Evolutionary conservation across 2,113 vertebrate species (phyloP), one percentile per base, ranked within the genome.

Genomic region (Tylochromis polylepis): DNA sequence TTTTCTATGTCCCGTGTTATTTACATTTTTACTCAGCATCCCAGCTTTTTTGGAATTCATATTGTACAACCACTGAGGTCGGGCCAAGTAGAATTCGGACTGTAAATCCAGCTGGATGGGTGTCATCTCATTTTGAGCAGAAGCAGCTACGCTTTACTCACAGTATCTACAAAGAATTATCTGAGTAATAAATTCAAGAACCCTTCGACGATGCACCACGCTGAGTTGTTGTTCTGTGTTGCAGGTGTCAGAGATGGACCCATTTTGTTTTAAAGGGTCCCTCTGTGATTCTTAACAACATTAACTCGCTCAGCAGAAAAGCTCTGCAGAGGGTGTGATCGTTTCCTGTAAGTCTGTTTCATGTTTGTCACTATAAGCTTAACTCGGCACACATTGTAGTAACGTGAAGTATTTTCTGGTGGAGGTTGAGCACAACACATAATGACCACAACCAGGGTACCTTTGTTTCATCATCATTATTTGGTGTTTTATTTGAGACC

Each of bases 251-350:
- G 58, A 3, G 8, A 3, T 59, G 15, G 31, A 60, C 8, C 22
- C 29, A 15, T 60, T 18, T 60, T 0, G 8, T 6, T 1, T 59
- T 10, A 60, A 18, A 60, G 29, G 15, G 16, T 31, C 15, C 0
- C 27, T 60, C 4, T 29, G 27, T 60, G 8, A 11, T 16, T 31
- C 58, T 16, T 22, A 57, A 41, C 38, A 18, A 31, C 58, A 31
- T 11, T 18, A 27, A 58, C 24, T 14, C 16, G 14, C 24, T 59
- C 14, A 59, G 12, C 0, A n/a, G 4, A 53, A 18, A n/a, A 5
- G n/a, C 11, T 55, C 53, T 5, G 9, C 43, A 15, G 46, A 49
- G 14, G 14, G 10, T 2, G 10, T 22, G 10, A 11, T 22, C n/a
- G 3, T 55, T 3, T 6, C n/a, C 53, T 22, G 10, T 8, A 8